Evolutionary conservation across 2,888 invertebrate genomes (phyloP).

Genomic region (Netelia melanura): DNA sequence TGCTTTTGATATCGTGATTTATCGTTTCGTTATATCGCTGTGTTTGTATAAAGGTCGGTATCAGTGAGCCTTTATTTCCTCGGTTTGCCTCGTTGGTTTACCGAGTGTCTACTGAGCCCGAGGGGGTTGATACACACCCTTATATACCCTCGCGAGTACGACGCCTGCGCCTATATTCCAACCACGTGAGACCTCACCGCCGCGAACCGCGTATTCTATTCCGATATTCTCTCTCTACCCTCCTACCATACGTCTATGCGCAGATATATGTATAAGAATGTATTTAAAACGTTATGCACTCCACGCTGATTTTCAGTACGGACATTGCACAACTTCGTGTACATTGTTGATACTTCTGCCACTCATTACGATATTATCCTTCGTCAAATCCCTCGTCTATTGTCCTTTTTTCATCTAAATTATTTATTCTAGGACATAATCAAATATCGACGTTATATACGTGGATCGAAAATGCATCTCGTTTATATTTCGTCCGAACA

Average conservation of each 20-base stretch:
- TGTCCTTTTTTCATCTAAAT: neutral
- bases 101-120: conserved; percentile 76
- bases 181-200: conserved; percentile 63
- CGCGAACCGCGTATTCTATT: conserved; percentile 44
- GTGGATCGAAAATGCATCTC: neutral
- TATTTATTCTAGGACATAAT: neutral
- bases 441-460: neutral
- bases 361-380: neutral
- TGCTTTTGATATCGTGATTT: neutral
- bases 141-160: conserved; percentile 76
- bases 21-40: neutral
- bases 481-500: neutral
- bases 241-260: neutral
- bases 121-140: conserved; percentile 71
- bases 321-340: too few species aligned
- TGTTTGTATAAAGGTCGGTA: conserved; percentile 15
- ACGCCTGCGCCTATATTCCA: conserved; percentile 68
- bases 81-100: conserved; percentile 56
- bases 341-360: neutral
- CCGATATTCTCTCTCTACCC: conserved; percentile 33
- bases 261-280: neutral
- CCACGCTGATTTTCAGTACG: too few species aligned
- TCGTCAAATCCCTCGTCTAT: neutral
- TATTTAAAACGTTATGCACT: neutral
- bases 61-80: neutral